Evolutionary conservation across 2,888 invertebrate species (phyloP).

Genomic region (Cordylochernes scorpioides): DNA sequence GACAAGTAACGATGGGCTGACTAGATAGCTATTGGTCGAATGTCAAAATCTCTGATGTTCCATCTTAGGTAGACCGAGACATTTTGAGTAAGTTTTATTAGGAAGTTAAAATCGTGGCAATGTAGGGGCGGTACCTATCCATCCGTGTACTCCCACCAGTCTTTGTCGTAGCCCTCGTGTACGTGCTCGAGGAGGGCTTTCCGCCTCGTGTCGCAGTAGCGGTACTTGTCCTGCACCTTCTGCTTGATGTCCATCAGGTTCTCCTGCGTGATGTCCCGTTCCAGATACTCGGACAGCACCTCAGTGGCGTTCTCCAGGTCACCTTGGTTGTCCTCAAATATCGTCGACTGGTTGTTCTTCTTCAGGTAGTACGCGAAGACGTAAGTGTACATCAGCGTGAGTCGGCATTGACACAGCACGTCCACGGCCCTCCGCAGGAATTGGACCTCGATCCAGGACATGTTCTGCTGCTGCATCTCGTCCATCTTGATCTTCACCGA

Average conservation of each 20-base stretch:
- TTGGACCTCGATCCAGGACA: slow-evolving; percentile 99
- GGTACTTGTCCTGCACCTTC: slow-evolving; percentile 91
- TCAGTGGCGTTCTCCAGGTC: slow-evolving; percentile 94
- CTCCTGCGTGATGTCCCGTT: slow-evolving; percentile 83
- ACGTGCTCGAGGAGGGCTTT: slow-evolving; percentile 88
- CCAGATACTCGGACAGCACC: slow-evolving; percentile 82
- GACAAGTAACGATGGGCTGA: too few relatives aligned
- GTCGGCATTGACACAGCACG: slow-evolving; percentile 81
- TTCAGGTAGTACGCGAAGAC: slow-evolving; percentile 94
- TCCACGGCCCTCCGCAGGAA: slow-evolving; percentile 91
- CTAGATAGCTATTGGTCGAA: too few relatives aligned
- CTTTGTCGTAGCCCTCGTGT: slow-evolving; percentile 93
- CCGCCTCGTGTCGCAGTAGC: slow-evolving; percentile 83
- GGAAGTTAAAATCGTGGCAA: too few relatives aligned
- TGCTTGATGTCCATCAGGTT: slow-evolving; percentile 92
- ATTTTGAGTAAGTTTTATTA: too few relatives aligned
- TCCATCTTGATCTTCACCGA: slow-evolving; percentile 95
- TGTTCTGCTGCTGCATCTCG: slow-evolving; percentile 95
- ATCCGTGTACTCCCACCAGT: slow-evolving; percentile 89
- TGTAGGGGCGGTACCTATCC: slow-evolving; percentile 72
- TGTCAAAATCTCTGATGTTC: too few relatives aligned
- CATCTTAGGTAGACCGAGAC: too few relatives aligned
- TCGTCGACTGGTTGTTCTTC: slow-evolving; percentile 92
- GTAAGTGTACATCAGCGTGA: slow-evolving; percentile 96
- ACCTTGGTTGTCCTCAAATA: slow-evolving; percentile 94